phyloP scores from a whole-genome alignment of 2,113 vertebrate species.

The Castor canadensis region DNA sequence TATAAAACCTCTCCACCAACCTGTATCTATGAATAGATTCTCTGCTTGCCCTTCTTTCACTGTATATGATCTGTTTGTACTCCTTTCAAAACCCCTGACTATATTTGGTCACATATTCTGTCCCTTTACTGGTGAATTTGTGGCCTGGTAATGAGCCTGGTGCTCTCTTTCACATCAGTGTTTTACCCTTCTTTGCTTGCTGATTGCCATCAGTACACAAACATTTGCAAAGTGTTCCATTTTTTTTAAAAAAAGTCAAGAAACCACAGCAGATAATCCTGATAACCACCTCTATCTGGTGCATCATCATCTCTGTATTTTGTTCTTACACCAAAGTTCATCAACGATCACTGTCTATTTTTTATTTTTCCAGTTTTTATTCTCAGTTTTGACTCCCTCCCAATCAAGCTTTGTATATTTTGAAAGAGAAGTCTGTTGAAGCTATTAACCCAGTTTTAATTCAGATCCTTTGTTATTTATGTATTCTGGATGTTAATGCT shows the following conservation, averaged over 20 bases:
- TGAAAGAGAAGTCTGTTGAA: neutral
- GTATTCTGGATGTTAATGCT: no score
- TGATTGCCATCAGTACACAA: neutral
- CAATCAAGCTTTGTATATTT: neutral
- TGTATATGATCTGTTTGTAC: neutral
- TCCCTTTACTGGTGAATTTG: neutral
- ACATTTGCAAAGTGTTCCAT: neutral
- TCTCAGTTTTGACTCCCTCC: neutral
- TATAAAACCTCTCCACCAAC: no score
- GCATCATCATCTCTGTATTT: neutral
- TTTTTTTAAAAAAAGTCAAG: neutral
- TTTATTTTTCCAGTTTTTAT: neutral
- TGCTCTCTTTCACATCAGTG: neutral
- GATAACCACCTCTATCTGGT: neutral
- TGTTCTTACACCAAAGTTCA: neutral
- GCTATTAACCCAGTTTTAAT: neutral
- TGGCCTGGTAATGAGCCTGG: neutral
- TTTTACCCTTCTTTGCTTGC: neutral
- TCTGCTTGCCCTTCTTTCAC: neutral
- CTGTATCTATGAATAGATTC: neutral
- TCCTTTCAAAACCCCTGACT: neutral
- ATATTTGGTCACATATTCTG: neutral
- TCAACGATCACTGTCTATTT: neutral
- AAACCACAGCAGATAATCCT: neutral
- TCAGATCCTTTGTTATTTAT: neutral